Conservation (phyloP, 2,888 invertebrate species). For the Plagiodera versicolora region DNA sequence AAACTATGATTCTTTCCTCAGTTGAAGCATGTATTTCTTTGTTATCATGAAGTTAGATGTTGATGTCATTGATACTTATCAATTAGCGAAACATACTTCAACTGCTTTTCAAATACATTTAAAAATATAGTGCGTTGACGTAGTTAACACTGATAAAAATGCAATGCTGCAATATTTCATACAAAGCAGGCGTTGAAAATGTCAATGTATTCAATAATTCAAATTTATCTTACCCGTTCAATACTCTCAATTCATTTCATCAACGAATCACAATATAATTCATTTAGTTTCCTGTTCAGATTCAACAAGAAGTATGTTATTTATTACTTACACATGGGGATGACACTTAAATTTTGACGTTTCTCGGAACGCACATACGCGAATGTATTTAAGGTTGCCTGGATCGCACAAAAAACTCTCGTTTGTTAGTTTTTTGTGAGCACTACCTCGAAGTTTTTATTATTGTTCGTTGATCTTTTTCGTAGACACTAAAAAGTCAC, state of each 20-base stretch:
- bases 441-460: too few relatives aligned
- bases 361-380: constrained; percentile 11
- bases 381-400: constrained; percentile 10
- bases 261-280: background rate
- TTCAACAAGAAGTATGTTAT: constrained; percentile 12
- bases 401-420: background rate
- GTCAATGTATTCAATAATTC: background rate
- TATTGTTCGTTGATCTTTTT: too few relatives aligned
- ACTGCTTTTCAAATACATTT: too few relatives aligned
- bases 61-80: too few relatives aligned
- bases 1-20: background rate
- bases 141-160: too few relatives aligned
- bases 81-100: too few relatives aligned
- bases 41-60: too few relatives aligned
- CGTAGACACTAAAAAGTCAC: background rate
- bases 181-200: background rate
- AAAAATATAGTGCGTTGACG: too few relatives aligned
- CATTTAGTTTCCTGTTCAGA: background rate
- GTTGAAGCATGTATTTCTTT: background rate
- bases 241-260: constrained; percentile 20
- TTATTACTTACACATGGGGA: constrained; percentile 41
- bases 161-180: background rate
- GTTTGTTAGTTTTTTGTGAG: background rate
- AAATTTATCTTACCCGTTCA: constrained; percentile 27
- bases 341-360: constrained; percentile 42